These are phyloP conservation scores for Sebastes taczanowskii DNA, from an alignment of 2,797 vertebrate species.

Conservation along the genomic window DNA sequence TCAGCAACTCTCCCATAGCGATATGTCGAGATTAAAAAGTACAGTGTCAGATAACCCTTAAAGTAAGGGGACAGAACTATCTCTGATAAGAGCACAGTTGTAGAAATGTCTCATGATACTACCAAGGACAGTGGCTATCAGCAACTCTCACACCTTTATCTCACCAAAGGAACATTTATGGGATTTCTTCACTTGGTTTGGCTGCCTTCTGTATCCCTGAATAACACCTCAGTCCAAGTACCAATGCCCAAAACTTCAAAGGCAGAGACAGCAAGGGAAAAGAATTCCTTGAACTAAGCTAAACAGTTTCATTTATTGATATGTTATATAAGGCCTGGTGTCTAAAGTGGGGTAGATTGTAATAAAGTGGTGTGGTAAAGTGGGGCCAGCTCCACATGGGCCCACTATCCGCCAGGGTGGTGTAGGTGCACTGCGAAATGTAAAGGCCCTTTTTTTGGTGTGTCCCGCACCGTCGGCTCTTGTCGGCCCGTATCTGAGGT, in stretches of 20 bases:
- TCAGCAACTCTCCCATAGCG: constrained; percentile 20
- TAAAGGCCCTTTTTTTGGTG: background rate
- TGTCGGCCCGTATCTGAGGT: too few relatives aligned
- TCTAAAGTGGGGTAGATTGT: background rate
- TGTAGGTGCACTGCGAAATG: background rate
- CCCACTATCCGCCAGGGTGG: background rate
- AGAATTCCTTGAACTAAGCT: constrained; percentile 41
- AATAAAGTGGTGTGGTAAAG: background rate
- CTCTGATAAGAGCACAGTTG: constrained; percentile 47
- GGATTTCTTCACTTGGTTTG: constrained; percentile 25
- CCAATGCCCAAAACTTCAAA: constrained; percentile 42
- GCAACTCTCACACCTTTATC: constrained; percentile 30
- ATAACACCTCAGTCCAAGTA: constrained; percentile 38
- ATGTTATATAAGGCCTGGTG: background rate
- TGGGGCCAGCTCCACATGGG: background rate
- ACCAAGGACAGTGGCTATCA: constrained; percentile 53
- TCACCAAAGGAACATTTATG: constrained; percentile 35
- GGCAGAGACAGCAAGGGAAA: constrained; percentile 5
- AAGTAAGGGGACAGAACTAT: constrained; percentile 28
- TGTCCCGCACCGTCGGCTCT: too few relatives aligned
- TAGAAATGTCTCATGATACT: constrained; percentile 47
- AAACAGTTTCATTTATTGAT: constrained; percentile 36
- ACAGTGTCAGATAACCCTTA: constrained; percentile 56
- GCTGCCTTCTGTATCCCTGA: constrained; percentile 11
- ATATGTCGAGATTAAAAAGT: constrained; percentile 53